phyloP scores from a whole-genome alignment of 2,113 vertebrate genomes.

The Scomber japonicus region DNA sequence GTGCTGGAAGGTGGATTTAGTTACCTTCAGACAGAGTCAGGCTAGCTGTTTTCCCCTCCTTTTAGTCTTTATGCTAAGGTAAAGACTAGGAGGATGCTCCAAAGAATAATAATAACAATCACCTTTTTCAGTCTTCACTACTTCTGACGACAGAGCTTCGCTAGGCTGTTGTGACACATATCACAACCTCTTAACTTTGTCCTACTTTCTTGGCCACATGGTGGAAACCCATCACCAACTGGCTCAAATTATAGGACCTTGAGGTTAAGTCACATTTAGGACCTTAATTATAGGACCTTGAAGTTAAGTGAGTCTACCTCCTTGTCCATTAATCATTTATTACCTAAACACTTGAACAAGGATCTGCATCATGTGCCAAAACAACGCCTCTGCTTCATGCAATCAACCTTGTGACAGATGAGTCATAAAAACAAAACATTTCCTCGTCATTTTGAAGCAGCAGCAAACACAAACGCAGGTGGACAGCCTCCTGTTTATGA shows the following conservation, averaged over 20 bases:
- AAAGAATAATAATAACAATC: no score
- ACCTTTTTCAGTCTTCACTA: no score
- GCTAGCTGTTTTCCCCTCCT: no score
- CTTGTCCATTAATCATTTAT: neutral
- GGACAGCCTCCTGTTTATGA: neutral
- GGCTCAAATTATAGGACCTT: conserved; percentile 2
- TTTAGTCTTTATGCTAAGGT: neutral
- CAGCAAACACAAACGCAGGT: neutral
- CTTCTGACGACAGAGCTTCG: no score
- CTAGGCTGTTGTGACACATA: no score
- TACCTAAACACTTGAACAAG: conserved; percentile 42
- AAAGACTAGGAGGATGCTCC: no score
- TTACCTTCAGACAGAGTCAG: neutral
- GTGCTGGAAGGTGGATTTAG: neutral
- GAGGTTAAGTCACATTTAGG: neutral
- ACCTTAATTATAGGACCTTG: neutral
- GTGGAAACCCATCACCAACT: conserved; percentile 1
- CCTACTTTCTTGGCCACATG: conserved; percentile 2
- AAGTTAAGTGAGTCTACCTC: conserved; percentile 18
- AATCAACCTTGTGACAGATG: conserved; percentile 57
- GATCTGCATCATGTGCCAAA: conserved; percentile 24
- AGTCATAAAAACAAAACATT: conserved; percentile 37
- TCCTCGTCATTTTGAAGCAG: conserved; percentile 5
- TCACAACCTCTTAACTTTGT: no score
- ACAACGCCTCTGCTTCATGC: conserved; percentile 34